phyloP scores from a whole-genome alignment of 92 coral and sea anemone genomes.

The Micromussa lordhowensis region DNA sequence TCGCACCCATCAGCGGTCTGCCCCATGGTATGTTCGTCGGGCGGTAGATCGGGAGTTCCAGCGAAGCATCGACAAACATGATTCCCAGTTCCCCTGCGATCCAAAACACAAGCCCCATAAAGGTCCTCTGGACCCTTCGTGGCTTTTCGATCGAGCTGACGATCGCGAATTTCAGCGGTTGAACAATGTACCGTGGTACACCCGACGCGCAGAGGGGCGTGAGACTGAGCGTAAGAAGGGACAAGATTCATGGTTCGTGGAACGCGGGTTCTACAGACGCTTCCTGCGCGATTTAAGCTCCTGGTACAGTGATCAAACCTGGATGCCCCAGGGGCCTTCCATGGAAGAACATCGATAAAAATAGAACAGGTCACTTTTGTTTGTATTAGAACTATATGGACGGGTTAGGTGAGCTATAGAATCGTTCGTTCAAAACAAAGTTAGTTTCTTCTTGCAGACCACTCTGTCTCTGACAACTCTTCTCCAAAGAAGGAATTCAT shows the following conservation, averaged over 20 bases:
- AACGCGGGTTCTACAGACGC: conserved; percentile 67
- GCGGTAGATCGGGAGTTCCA: conserved; percentile 39
- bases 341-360: conserved; percentile 40
- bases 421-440: background rate
- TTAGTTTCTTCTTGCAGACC: too few relatives aligned
- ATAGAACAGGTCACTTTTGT: background rate
- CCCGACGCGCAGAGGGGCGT: conserved; percentile 74
- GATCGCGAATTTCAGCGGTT: conserved; percentile 73
- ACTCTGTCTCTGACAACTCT: background rate
- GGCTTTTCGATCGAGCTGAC: conserved; percentile 70
- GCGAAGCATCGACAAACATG: conserved; percentile 28
- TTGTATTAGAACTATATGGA: background rate
- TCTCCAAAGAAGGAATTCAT: background rate
- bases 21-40: conserved; percentile 63
- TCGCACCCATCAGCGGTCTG: conserved; percentile 35
- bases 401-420: background rate
- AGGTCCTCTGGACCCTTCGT: conserved; percentile 27
- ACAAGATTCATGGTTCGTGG: conserved; percentile 73
- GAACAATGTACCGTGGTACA: conserved; percentile 68
- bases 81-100: conserved; percentile 30
- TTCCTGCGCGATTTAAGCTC: conserved; percentile 11
- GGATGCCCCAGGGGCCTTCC: conserved; percentile 56
- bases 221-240: conserved; percentile 58
- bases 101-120: conserved; percentile 19
- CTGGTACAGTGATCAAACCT: conserved; percentile 13